Conservation (phyloP, 2,888 invertebrate genomes). For the Melanotus villosus region DNA sequence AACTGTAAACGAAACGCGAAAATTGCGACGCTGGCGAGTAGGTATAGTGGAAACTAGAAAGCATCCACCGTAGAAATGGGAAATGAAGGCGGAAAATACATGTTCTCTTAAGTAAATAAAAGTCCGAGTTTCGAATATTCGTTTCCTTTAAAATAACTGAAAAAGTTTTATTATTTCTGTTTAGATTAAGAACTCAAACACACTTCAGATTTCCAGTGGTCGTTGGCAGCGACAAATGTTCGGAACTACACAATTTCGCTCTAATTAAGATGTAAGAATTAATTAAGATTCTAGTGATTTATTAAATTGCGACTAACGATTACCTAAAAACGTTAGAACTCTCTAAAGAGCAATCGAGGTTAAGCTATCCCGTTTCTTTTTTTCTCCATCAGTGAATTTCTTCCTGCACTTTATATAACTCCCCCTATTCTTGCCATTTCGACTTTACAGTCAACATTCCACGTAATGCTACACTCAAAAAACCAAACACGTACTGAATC, state of each 20-base stretch:
- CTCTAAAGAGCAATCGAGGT: too few species aligned
- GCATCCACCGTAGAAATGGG: slow-evolving; percentile 23
- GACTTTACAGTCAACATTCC: too few species aligned
- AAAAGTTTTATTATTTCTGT: slow-evolving; percentile 14
- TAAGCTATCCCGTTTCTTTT: too few species aligned
- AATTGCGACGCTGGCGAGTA: slow-evolving; percentile 24
- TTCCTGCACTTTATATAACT: too few species aligned
- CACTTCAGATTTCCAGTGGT: neutral
- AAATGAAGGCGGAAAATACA: slow-evolving; percentile 25
- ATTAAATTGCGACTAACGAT: too few species aligned
- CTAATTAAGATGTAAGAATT: too few species aligned
- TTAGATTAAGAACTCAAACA: slow-evolving; percentile 12
- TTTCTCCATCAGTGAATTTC: too few species aligned
- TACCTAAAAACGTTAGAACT: too few species aligned
- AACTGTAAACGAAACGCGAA: slow-evolving; percentile 33
- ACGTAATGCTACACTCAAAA: too few species aligned
- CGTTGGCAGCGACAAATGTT: neutral
- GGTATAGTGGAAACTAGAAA: slow-evolving; percentile 14
- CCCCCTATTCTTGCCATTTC: too few species aligned
- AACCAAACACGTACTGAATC: too few species aligned
- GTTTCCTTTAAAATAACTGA: slow-evolving; percentile 19
- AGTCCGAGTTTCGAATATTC: slow-evolving; percentile 7
- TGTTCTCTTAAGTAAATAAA: slow-evolving; percentile 1
- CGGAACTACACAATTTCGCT: neutral
- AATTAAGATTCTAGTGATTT: too few species aligned